Percentiles rank a stretch among this genome's conserved stretches.
phyloP scores from a whole-genome alignment of 2,113 vertebrate genomes.

The Recurvirostra avosetta region DNA sequence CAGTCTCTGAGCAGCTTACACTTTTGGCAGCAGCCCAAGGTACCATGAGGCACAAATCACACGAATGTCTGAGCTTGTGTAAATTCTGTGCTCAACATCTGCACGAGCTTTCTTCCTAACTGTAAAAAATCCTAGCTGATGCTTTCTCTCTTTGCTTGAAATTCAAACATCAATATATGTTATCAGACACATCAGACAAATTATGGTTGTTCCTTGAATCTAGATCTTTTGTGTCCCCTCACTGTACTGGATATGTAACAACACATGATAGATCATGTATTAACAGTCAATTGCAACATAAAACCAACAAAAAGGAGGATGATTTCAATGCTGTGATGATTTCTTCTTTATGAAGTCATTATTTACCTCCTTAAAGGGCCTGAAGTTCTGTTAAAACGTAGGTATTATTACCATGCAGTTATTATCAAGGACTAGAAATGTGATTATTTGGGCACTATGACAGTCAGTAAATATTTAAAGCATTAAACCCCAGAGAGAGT shows the following conservation, averaged over 20 bases:
- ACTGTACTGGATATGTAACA: not conserved
- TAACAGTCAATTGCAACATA: not conserved
- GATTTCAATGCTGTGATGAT: not conserved
- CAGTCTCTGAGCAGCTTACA: conserved; percentile 13
- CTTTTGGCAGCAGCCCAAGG: conserved; percentile 8
- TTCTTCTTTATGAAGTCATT: not conserved
- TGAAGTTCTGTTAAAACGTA: not conserved
- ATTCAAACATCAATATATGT: not conserved
- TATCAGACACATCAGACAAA: not conserved
- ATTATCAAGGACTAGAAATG: not conserved
- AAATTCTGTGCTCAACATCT: conserved; percentile 14
- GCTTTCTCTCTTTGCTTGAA: not conserved
- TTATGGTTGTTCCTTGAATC: not conserved
- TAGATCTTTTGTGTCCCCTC: not conserved
- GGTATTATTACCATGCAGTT: not conserved
- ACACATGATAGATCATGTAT: not conserved
- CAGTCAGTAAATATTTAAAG: conserved; percentile 12
- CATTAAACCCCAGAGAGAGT: not conserved
- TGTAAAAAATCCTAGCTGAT: not conserved
- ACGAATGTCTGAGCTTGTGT: not conserved
- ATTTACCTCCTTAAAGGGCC: not conserved
- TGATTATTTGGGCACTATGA: not conserved
- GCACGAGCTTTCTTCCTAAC: not conserved
- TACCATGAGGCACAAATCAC: conserved; percentile 17
- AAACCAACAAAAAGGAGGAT: not conserved